Conservation (phyloP, 2,797 vertebrate species). For the Silurus aristotelis region DNA sequence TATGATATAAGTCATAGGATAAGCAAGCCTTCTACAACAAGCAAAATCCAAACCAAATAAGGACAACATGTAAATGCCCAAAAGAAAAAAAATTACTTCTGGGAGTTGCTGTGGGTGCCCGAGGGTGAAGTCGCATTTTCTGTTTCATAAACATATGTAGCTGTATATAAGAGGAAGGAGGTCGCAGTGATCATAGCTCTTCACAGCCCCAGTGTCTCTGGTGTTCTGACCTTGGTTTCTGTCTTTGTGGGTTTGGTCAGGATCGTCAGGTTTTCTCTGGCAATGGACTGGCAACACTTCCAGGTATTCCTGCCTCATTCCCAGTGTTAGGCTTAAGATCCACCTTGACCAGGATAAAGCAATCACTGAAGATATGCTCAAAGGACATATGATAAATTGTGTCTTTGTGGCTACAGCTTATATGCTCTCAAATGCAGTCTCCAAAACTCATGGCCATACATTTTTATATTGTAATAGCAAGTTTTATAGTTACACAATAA, state of each 20-base stretch:
- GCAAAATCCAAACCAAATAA: background rate
- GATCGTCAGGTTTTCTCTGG: background rate
- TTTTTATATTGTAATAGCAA: background rate
- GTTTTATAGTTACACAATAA: background rate
- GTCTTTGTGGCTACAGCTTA: background rate
- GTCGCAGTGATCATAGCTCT: background rate
- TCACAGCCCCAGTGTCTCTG: background rate
- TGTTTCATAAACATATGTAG: background rate
- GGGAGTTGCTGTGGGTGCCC: background rate
- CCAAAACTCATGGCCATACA: background rate
- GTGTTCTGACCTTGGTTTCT: background rate
- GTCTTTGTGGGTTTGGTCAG: background rate
- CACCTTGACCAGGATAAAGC: too few species aligned
- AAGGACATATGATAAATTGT: background rate
- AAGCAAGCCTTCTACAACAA: background rate
- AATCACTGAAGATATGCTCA: background rate
- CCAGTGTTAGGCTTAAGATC: background rate
- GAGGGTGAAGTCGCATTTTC: background rate
- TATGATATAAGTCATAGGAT: background rate
- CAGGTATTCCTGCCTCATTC: background rate
- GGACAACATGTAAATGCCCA: slow-evolving; percentile 3
- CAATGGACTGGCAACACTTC: background rate
- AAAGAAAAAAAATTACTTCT: background rate
- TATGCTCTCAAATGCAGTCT: background rate
- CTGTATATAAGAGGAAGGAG: background rate